phyloP scores from a whole-genome alignment of 1,140 invertebrate genomes.

The Maconellicoccus hirsutus region DNA sequence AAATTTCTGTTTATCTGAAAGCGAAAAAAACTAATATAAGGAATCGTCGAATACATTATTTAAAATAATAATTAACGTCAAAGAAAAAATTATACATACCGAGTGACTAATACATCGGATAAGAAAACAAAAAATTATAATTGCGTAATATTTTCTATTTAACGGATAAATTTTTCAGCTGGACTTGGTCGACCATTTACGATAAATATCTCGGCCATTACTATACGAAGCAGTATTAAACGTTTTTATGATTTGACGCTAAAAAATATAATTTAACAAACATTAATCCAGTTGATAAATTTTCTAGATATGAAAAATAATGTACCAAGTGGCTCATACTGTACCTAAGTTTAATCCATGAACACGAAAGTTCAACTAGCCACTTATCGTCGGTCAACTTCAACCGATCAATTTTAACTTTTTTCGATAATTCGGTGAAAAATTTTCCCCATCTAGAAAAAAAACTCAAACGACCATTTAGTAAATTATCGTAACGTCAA shows the following conservation, averaged over 20 bases:
- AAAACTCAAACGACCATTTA: too few relatives aligned
- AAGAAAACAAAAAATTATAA: too few relatives aligned
- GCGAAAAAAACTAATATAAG: not conserved
- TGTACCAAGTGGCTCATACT: not conserved
- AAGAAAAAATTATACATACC: not conserved
- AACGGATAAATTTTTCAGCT: not conserved
- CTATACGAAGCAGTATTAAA: not conserved
- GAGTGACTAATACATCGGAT: too few relatives aligned
- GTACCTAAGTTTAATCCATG: too few relatives aligned
- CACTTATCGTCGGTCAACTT: too few relatives aligned
- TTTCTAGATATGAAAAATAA: not conserved
- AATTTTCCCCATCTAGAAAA: too few relatives aligned
- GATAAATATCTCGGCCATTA: not conserved
- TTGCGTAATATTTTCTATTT: not conserved
- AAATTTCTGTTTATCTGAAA: slow-evolving; percentile 6
- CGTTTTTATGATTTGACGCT: not conserved
- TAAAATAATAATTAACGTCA: not conserved
- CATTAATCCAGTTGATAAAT: not conserved
- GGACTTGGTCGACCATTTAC: not conserved
- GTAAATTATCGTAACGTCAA: too few relatives aligned
- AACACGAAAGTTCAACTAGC: too few relatives aligned
- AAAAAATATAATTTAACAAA: not conserved
- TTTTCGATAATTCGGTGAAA: too few relatives aligned
- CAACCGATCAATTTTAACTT: too few relatives aligned
- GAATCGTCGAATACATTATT: not conserved